A percentile compares a stretch with the other conserved stretches of the same genome.
phyloP scores from a whole-genome alignment of 2,797 vertebrate species.

The Carcharodon carcharias region DNA sequence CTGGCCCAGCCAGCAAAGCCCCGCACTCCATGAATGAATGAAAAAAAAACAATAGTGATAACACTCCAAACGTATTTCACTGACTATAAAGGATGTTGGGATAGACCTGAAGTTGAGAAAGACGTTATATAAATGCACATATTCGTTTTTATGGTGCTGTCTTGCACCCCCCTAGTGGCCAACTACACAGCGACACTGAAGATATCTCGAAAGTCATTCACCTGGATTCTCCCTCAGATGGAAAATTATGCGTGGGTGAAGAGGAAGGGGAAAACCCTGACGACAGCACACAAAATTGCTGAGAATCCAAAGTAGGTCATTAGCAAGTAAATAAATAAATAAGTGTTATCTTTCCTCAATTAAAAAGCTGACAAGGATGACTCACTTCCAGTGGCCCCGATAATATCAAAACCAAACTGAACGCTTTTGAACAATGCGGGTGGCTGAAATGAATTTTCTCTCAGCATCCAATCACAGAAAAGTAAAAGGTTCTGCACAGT shows the following conservation, averaged over 20 bases:
- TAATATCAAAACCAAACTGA: neutral
- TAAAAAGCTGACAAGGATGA: neutral
- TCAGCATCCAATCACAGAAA: neutral
- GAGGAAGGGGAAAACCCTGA: neutral
- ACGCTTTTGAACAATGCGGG: neutral
- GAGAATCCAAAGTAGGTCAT: conserved; percentile 5
- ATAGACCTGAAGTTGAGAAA: neutral
- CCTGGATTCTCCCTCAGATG: neutral
- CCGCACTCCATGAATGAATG: too few species aligned
- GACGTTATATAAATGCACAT: neutral
- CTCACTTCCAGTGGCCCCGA: conserved; percentile 9
- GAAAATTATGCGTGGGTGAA: neutral
- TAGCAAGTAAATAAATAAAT: neutral
- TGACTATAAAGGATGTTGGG: neutral
- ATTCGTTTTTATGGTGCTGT: neutral
- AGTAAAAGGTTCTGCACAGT: neutral
- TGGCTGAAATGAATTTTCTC: neutral
- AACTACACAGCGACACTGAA: neutral
- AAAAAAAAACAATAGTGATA: too few species aligned
- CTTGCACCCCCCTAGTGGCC: too few species aligned
- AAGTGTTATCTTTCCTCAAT: conserved; percentile 6
- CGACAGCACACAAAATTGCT: neutral
- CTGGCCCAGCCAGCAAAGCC: too few species aligned
- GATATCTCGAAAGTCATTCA: neutral
- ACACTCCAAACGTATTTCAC: neutral